Percentiles rank a stretch among this genome's conserved stretches.
These are phyloP conservation scores for Erinaceus europaeus DNA, from an alignment of 2,113 vertebrate genomes.

Conservation along the genomic window DNA sequence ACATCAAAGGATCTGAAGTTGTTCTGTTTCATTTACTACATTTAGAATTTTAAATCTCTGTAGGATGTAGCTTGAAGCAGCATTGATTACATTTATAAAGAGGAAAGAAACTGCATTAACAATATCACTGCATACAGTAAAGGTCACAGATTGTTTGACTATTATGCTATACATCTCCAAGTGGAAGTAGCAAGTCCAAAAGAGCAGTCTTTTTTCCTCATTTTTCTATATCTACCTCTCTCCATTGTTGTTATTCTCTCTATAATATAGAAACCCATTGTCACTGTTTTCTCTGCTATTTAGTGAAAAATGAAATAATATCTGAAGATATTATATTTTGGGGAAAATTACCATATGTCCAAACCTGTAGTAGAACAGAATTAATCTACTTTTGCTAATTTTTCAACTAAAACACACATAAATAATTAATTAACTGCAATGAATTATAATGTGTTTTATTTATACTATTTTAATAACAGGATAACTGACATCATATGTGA, in stretches of 20 bases:
- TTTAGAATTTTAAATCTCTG: slow-evolving; percentile 22
- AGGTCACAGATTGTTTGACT: slow-evolving; percentile 3
- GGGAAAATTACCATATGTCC: background rate
- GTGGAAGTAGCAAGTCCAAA: background rate
- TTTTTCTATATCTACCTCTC: background rate
- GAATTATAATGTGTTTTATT: slow-evolving; percentile 35
- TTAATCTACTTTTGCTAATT: background rate
- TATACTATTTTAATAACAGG: slow-evolving; percentile 20
- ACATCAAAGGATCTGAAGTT: slow-evolving; percentile 25
- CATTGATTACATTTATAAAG: background rate
- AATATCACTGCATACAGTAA: background rate
- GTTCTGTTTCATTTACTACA: background rate
- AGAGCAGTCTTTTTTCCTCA: background rate
- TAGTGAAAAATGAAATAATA: slow-evolving; percentile 27
- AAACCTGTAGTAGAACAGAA: background rate
- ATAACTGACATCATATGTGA: slow-evolving; percentile 20
- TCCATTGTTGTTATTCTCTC: background rate
- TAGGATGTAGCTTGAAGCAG: background rate
- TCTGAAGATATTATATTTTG: slow-evolving; percentile 6
- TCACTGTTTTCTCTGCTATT: slow-evolving; percentile 1
- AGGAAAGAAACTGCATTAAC: slow-evolving; percentile 15
- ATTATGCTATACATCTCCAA: background rate
- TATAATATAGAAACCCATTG: background rate
- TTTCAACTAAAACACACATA: background rate
- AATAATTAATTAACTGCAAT: background rate